phyloP scores from a whole-genome alignment of 2,113 vertebrate species.

The Paradisaea rubra region DNA sequence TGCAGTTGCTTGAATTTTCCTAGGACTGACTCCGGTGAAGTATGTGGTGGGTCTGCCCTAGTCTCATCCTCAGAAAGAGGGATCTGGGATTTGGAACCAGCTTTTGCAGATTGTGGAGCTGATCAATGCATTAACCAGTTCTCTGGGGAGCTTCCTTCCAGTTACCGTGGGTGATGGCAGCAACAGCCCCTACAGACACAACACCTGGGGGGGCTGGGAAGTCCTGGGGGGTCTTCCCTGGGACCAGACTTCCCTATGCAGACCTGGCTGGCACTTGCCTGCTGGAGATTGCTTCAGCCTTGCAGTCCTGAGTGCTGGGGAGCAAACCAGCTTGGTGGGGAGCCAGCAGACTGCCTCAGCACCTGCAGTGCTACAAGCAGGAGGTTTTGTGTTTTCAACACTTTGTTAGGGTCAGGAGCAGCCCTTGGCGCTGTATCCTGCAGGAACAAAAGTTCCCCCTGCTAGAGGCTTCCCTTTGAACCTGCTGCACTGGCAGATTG shows the following conservation, averaged over 20 bases:
- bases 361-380: neutral
- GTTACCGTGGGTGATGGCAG: neutral
- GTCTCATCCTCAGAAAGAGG: neutral
- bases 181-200: fast-evolving
- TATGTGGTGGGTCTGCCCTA: neutral
- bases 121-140: neutral
- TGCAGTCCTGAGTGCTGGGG: neutral
- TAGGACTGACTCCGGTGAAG: neutral
- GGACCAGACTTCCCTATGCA: neutral
- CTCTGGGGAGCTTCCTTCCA: neutral
- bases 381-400: neutral
- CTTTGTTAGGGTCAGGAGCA: neutral
- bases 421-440: neutral
- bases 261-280: neutral
- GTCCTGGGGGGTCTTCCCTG: neutral
- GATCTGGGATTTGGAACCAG: neutral
- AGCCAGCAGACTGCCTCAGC: neutral
- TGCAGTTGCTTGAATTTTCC: neutral
- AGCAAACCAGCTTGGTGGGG: neutral
- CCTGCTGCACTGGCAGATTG: neutral
- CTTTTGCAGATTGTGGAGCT: neutral
- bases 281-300: neutral
- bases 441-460: neutral
- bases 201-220: neutral
- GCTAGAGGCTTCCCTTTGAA: neutral